Evolutionary conservation across 92 coral and sea anemone genomes (phyloP).

Genomic region (Meandrina meandrites): DNA sequence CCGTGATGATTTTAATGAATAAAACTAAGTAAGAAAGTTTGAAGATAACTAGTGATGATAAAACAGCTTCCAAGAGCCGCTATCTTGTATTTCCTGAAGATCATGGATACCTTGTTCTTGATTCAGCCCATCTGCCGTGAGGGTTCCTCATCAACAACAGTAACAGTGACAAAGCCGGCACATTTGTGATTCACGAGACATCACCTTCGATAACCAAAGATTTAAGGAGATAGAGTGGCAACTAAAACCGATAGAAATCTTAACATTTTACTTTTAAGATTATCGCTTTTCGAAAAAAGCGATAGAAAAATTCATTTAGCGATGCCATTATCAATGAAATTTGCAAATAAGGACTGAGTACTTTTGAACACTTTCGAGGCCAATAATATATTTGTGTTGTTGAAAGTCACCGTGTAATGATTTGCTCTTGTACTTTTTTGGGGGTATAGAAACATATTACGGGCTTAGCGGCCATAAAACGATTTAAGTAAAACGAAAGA

Average conservation of each 20-base stretch:
- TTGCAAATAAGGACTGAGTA: neutral
- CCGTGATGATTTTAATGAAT: neutral
- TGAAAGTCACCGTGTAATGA: too few relatives aligned
- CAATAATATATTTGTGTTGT: neutral
- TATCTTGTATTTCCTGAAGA: slow-evolving; percentile 1
- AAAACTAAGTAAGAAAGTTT: neutral
- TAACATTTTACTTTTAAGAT: neutral
- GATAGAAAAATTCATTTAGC: neutral
- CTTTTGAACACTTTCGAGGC: neutral
- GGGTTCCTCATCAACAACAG: neutral
- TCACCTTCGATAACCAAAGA: neutral
- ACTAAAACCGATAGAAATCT: neutral
- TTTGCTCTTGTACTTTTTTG: too few relatives aligned
- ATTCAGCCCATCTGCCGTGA: neutral
- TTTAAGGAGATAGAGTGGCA: neutral
- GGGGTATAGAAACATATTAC: neutral
- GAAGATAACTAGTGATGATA: neutral
- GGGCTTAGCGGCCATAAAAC: neutral
- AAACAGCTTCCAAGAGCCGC: neutral
- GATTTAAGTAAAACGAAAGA: neutral
- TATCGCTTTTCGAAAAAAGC: neutral
- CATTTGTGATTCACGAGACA: neutral
- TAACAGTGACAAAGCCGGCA: neutral
- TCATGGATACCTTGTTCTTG: neutral
- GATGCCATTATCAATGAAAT: neutral